phyloP scores from a whole-genome alignment of 2,888 invertebrate species.

The Drosophila gaucha region DNA sequence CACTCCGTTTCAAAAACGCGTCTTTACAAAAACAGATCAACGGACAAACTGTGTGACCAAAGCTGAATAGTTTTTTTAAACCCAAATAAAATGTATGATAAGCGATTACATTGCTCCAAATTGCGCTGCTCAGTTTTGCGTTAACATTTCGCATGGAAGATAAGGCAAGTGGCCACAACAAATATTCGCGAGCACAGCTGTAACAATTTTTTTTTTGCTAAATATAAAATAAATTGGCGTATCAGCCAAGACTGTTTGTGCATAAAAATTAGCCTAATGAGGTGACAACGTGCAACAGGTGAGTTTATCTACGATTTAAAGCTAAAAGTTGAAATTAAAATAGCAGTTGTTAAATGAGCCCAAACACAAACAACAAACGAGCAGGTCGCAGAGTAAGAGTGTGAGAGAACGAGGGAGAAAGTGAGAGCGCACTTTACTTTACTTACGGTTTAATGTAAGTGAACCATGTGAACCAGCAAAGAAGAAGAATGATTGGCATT shows the following conservation, averaged over 20 bases:
- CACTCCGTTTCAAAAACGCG: conserved; percentile 25
- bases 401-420: background rate
- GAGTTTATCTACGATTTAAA: conserved; percentile 23
- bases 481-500: background rate
- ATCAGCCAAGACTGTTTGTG: conserved; percentile 8
- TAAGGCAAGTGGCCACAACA: conserved; percentile 19
- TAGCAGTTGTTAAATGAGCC: conserved; percentile 15
- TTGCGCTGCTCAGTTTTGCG: conserved; percentile 17
- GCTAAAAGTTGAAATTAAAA: background rate
- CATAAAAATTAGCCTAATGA: conserved; percentile 30
- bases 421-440: background rate
- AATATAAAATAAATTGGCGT: background rate
- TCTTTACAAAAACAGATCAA: conserved; percentile 24
- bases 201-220: background rate
- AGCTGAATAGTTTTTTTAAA: background rate
- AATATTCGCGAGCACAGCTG: conserved; percentile 20
- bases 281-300: conserved; percentile 39
- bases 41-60: conserved; percentile 45
- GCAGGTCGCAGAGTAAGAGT: background rate
- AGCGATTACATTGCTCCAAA: background rate
- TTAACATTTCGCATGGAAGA: conserved; percentile 14
- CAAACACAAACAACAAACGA: conserved; percentile 41
- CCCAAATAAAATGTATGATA: background rate
- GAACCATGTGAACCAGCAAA: background rate
- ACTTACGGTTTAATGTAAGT: background rate